These are phyloP conservation scores for Morpho helenor DNA, from an alignment of 2,888 invertebrate genomes.

Conservation along the genomic window DNA sequence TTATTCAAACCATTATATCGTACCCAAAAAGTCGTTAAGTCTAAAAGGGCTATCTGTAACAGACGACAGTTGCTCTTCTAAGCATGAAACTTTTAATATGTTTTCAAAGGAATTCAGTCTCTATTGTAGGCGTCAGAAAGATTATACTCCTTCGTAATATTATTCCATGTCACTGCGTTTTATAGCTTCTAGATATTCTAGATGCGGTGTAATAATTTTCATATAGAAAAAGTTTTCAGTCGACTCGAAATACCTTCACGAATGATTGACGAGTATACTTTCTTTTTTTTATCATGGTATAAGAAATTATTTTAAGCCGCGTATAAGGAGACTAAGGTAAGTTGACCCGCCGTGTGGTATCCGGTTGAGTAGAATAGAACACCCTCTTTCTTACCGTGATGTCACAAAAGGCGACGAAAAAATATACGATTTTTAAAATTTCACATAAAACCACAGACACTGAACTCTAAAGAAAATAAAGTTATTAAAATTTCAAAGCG, in stretches of 20 bases:
- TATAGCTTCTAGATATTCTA: neutral
- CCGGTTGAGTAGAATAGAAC: no score
- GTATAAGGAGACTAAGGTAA: no score
- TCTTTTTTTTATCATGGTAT: conserved; percentile 1
- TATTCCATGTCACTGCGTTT: neutral
- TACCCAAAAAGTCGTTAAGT: neutral
- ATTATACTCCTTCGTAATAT: neutral
- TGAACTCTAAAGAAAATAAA: no score
- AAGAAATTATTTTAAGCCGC: no score
- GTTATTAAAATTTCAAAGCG: no score
- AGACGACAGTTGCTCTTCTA: conserved; percentile 2
- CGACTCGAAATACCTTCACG: conserved; percentile 2
- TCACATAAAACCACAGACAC: no score
- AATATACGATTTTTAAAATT: no score
- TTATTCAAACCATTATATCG: no score
- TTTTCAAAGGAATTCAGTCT: conserved; percentile 9
- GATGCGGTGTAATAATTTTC: neutral
- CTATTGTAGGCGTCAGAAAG: neutral
- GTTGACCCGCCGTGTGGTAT: no score
- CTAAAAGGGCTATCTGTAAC: neutral
- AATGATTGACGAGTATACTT: conserved; percentile 13
- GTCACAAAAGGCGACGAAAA: no score
- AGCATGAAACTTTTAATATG: conserved; percentile 6
- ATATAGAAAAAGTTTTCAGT: conserved; percentile 12
- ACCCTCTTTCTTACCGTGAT: no score